phyloP scores from a whole-genome alignment of 2,797 vertebrate genomes.

The Cetoscarus ocellatus region DNA sequence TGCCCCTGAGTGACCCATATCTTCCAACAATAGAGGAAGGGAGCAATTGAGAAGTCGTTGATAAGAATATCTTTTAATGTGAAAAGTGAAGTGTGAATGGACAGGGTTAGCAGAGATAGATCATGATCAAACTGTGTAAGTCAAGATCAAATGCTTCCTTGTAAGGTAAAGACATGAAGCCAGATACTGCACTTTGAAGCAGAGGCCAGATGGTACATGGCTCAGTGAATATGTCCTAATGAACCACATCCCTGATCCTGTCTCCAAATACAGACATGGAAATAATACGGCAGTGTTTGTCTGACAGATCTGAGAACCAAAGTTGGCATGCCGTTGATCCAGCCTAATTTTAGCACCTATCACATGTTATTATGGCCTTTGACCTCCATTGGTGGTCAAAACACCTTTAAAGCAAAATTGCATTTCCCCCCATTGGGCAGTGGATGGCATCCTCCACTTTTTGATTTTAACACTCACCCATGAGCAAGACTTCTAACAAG shows the following conservation, averaged over 20 bases:
- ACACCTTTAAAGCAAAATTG: neutral
- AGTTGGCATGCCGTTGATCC: slow-evolving; percentile 6
- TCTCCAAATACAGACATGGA: slow-evolving; percentile 67
- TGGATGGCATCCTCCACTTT: no score
- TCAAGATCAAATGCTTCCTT: slow-evolving; percentile 52
- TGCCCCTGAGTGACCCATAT: slow-evolving; percentile 69
- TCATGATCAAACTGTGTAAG: slow-evolving; percentile 8
- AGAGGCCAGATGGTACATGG: slow-evolving; percentile 36
- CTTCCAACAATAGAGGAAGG: slow-evolving; percentile 49
- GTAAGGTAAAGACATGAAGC: slow-evolving; percentile 60
- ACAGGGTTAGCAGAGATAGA: slow-evolving; percentile 19
- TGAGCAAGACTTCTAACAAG: no score
- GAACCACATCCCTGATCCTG: slow-evolving; percentile 36
- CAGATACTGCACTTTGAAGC: slow-evolving; percentile 13
- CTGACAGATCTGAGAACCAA: neutral
- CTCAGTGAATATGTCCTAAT: slow-evolving; percentile 47
- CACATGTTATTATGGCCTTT: neutral
- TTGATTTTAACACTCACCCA: no score
- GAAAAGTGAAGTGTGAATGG: neutral
- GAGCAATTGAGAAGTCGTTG: slow-evolving; percentile 10
- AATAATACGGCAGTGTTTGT: neutral
- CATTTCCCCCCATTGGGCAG: neutral
- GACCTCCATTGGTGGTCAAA: neutral
- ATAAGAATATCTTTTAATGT: slow-evolving; percentile 38
- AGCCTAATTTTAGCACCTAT: slow-evolving; percentile 10